Evolutionary conservation across 2,797 vertebrate species (phyloP), one percentile per base, ranked within the genome.

Genomic region (Vipera ursinii): DNA sequence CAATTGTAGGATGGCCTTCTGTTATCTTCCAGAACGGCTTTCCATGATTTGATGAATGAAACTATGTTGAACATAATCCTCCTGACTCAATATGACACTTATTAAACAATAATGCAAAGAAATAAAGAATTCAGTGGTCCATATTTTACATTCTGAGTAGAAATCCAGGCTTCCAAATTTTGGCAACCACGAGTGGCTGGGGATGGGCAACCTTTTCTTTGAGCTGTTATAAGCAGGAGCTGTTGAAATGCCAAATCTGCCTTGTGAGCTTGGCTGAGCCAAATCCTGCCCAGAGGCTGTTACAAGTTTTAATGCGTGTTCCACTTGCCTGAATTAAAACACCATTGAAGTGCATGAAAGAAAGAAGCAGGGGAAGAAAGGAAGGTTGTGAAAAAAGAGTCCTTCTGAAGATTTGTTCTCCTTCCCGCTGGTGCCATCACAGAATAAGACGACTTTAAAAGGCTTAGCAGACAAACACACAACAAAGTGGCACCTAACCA

Each of bases 231-330:
- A 85, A 24, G 56, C 26, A 24, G 92, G 90, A 92, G 93, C 85
- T 92, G 88, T 53, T 85, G 69, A 89, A 53, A 53, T 28, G 59
- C 87, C 90, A 93, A 92, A 28, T 93, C 94, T 93, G 44, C 78
- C 82, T 51, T 86, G 94, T 57, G 92, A 94, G 92, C 85, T 94
- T 65, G 28, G 32, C 88, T 69, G 92, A 95, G 95, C 93, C 91
- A 96, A 96, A 96, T 96, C 95, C 94, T 94, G 92, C 96, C 95
- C 94, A 94, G 95, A 94, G 95, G 95, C 94, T 95, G 92, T 93
- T 94, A 4, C 91, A 91, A 92, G 89, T 91, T 95, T 38, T 38
- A 90, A 85, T n/a, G 73, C 38, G 60, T 85, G 89, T 97, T 95
- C 92, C 82, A 85, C 55, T 59, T 85, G 60, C 44, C 38, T 59